Conservation (phyloP, 2,888 invertebrate species). For the Eilema sororculum region DNA sequence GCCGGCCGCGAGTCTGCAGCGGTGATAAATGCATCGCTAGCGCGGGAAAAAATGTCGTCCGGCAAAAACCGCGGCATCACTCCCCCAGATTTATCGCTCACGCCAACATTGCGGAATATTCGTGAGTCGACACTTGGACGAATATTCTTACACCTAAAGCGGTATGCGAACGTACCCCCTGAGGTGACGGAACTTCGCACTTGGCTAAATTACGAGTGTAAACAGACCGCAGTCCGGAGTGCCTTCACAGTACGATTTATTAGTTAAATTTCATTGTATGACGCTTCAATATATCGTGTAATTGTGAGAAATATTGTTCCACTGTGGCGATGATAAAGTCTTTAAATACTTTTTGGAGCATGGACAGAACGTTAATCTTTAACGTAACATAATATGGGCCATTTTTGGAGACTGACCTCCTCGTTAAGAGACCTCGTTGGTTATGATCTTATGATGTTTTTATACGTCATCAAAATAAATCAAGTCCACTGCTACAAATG, state of each 20-base stretch:
- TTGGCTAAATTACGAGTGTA: slow-evolving; percentile 82
- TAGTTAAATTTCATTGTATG: slow-evolving; percentile 53
- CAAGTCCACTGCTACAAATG: no score
- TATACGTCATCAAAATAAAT: no score
- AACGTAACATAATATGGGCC: neutral
- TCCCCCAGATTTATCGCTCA: slow-evolving; percentile 82
- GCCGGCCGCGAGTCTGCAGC: slow-evolving; percentile 55
- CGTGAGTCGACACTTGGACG: slow-evolving; percentile 70
- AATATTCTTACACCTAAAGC: slow-evolving; percentile 78
- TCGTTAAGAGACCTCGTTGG: neutral
- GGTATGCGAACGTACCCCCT: slow-evolving; percentile 80
- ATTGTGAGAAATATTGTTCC: slow-evolving; percentile 40
- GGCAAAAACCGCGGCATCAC: slow-evolving; percentile 83
- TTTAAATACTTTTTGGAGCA: slow-evolving; percentile 4
- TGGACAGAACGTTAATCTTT: neutral
- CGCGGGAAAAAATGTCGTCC: slow-evolving; percentile 86
- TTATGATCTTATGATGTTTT: neutral
- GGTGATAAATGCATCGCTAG: slow-evolving; percentile 82
- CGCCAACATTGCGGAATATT: slow-evolving; percentile 79
- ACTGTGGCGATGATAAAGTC: slow-evolving; percentile 13
- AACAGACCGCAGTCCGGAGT: slow-evolving; percentile 61
- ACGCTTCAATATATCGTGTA: slow-evolving; percentile 44
- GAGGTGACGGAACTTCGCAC: slow-evolving; percentile 85
- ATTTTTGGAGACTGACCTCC: neutral
- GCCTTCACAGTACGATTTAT: slow-evolving; percentile 52